Evolutionary conservation across 2,113 vertebrate genomes (phyloP).

Genomic region (Sceloporus undulatus): DNA sequence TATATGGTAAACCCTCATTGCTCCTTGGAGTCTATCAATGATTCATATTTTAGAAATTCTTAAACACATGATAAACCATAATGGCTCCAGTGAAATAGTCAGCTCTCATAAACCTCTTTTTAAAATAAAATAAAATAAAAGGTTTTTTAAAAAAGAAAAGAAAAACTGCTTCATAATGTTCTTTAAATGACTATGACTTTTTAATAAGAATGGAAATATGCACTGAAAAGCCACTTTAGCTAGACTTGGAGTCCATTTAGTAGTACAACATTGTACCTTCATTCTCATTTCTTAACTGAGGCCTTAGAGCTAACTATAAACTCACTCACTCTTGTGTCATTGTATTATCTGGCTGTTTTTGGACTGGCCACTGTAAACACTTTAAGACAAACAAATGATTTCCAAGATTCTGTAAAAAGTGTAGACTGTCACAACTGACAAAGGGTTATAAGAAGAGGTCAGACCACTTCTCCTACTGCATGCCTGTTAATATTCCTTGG

Average conservation of each 20-base stretch:
- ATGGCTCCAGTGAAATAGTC: constrained; percentile 67
- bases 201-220: constrained; percentile 31
- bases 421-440: neutral
- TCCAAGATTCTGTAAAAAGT: neutral
- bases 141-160: neutral
- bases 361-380: neutral
- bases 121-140: neutral
- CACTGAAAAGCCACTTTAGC: constrained; percentile 44
- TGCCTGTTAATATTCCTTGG: neutral
- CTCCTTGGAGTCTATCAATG: constrained; percentile 69
- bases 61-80: constrained; percentile 71
- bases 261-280: neutral
- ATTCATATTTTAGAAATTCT: constrained; percentile 68
- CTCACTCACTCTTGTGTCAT: neutral
- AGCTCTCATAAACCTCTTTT: constrained; percentile 47
- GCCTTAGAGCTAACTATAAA: neutral
- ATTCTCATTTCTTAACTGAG: neutral
- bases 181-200: constrained; percentile 32
- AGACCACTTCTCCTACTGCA: neutral
- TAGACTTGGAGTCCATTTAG: neutral
- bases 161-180: constrained; percentile 37
- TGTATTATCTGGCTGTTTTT: neutral
- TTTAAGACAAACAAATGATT: neutral
- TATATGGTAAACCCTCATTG: constrained; percentile 64
- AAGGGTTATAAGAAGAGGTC: neutral